Conservation (phyloP, 2,797 vertebrate species). For the Moxostoma hubbsi region DNA sequence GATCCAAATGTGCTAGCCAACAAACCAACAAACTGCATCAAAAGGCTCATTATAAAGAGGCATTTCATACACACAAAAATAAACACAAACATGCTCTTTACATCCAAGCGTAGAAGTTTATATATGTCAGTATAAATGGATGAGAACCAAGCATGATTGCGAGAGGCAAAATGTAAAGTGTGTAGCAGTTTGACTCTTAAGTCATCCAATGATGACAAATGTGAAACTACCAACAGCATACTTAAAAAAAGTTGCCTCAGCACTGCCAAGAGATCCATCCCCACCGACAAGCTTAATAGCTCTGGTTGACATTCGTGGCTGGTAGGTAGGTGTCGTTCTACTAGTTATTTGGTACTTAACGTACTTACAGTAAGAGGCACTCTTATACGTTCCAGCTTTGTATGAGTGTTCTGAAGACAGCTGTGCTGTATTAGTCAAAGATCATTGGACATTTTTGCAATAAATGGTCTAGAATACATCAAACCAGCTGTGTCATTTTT, state of each 20-base stretch:
- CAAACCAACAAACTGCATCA: slow-evolving; percentile 50
- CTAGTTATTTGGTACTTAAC: slow-evolving; percentile 45
- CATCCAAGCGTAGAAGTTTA: slow-evolving; percentile 27
- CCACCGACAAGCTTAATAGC: slow-evolving; percentile 34
- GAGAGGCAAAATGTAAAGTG: slow-evolving; percentile 39
- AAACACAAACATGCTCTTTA: neutral
- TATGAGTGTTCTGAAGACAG: slow-evolving; percentile 59
- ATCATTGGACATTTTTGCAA: slow-evolving; percentile 51
- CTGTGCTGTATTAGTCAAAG: slow-evolving; percentile 61
- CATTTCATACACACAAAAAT: slow-evolving; percentile 3
- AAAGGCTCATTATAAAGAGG: slow-evolving; percentile 26
- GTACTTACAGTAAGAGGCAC: slow-evolving; percentile 48
- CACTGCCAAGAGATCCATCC: slow-evolving; percentile 59
- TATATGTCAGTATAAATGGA: slow-evolving; percentile 35
- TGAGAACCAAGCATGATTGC: no score
- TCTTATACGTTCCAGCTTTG: slow-evolving; percentile 49
- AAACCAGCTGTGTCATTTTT: slow-evolving; percentile 57
- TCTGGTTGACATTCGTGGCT: slow-evolving; percentile 23
- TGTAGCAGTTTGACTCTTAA: slow-evolving; percentile 39
- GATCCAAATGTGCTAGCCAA: slow-evolving; percentile 31
- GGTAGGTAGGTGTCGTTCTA: slow-evolving; percentile 48
- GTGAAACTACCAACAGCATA: slow-evolving; percentile 30
- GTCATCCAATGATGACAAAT: slow-evolving; percentile 52
- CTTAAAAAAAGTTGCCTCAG: slow-evolving; percentile 19
- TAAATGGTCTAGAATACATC: slow-evolving; percentile 41